phyloP scores from a whole-genome alignment of 1,140 invertebrate genomes.

The Eciton burchellii region DNA sequence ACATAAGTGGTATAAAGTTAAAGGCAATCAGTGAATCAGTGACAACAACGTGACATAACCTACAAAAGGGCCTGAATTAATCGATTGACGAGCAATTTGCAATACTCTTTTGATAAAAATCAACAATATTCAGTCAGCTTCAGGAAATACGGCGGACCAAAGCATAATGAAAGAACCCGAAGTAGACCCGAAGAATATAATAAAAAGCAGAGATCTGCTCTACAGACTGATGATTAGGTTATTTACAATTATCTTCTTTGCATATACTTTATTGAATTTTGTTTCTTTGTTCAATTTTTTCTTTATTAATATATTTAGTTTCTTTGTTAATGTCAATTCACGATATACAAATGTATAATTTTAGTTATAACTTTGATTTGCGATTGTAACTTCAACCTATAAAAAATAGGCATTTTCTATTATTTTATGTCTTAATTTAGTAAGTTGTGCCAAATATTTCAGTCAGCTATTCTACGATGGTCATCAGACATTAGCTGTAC shows the following conservation, averaged over 20 bases:
- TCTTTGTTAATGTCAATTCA: background rate
- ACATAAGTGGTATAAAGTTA: too few species aligned
- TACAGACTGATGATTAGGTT: constrained; percentile 96
- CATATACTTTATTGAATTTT: background rate
- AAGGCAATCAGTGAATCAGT: background rate
- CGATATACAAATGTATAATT: background rate
- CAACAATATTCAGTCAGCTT: constrained; percentile 71
- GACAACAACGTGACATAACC: constrained; percentile 65
- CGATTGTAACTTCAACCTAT: background rate
- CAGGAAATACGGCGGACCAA: constrained; percentile 53
- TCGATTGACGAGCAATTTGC: constrained; percentile 63
- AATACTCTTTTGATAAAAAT: constrained; percentile 14
- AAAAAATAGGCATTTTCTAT: background rate
- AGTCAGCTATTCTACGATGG: constrained; percentile 98
- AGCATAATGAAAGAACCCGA: constrained; percentile 87
- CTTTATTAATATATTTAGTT: too few species aligned
- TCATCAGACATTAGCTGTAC: constrained; percentile 94
- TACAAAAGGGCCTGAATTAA: constrained; percentile 21
- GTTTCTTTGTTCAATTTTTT: background rate
- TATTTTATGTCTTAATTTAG: too few species aligned
- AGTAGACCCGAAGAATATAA: constrained; percentile 89
- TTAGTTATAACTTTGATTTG: background rate
- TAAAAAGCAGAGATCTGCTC: constrained; percentile 93
- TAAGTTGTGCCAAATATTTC: constrained; percentile 76
- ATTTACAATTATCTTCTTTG: constrained; percentile 40